Evolutionary conservation across 2,797 vertebrate species (phyloP), one percentile per base, ranked within the genome.

Genomic region (Dryobates pubescens): DNA sequence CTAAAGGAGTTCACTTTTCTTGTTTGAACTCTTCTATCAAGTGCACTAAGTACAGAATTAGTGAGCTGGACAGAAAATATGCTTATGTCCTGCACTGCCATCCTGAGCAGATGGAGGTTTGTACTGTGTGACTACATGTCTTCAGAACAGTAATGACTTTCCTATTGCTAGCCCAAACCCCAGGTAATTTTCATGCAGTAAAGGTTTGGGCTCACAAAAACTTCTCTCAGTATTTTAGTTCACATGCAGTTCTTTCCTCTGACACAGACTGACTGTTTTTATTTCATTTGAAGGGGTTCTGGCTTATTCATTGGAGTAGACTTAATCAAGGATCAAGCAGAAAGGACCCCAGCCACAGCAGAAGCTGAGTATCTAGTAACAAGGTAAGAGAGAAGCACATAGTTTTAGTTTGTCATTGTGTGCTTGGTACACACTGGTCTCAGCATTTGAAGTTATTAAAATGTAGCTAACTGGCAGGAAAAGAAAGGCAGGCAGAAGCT

Each of bases 271-370:
- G 9, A 82, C n/a, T 54, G 24, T 13, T 85, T 83, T 36, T 58
- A 6, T 92, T 90, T 91, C 23, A 84, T 90, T 87, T 89, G n/a
- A 95, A 99, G 99, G 88, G 99, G 99, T 47, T 94, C 89, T 16
- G 99, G 99, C 27, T 97, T 99, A 90, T 99, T 99, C 95, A 96
- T 99, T 67, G 99, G 99, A 38, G 93, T 99, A 38, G 99, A 99
- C 85, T 96, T 99, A 88, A 98, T 99, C 85, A 98, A 97, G 82
- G 98, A 99, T 94, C 93, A 96, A 95, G 87, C 94, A 63, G 85
- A 92, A 41, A 98, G 96, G 96, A 98, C 97, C 17, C 99, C 99
- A 53, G 99, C 99, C 65, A 98, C 98, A 49, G 96, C 98, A 93
- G 98, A 97, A 76, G 98, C 99, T 12, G 95, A 98, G 13, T 41